Evolutionary conservation across 2,888 invertebrate species (phyloP).

Genomic region (Hirtodrosophila duncani): DNA sequence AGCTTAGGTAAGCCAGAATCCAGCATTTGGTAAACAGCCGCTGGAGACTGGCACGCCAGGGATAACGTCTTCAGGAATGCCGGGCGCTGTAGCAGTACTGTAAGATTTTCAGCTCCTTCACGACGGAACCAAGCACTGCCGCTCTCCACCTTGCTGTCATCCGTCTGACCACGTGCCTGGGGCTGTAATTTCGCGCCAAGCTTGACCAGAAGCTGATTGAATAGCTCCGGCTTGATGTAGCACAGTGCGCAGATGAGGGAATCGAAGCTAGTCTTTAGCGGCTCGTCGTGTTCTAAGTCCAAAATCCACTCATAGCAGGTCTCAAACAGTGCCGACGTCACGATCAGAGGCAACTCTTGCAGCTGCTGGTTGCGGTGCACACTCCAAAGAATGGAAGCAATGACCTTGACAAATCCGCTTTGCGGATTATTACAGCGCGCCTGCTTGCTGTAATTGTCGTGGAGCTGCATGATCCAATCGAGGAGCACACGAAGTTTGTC

Average conservation of each 20-base stretch:
- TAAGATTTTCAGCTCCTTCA: constrained; percentile 80
- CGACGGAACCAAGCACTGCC: constrained; percentile 82
- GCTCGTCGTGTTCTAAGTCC: constrained; percentile 83
- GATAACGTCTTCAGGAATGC: constrained; percentile 88
- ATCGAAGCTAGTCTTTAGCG: constrained; percentile 91
- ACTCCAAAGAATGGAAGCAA: constrained; percentile 89
- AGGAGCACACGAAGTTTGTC: constrained; percentile 84
- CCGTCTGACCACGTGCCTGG: constrained; percentile 81
- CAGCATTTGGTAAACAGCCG: constrained; percentile 86
- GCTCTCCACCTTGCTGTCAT: constrained; percentile 82
- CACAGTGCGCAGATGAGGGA: constrained; percentile 91
- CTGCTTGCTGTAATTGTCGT: constrained; percentile 72
- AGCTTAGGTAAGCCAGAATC: constrained; percentile 86
- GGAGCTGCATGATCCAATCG: constrained; percentile 83
- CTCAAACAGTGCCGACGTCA: constrained; percentile 87
- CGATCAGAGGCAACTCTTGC: constrained; percentile 83
- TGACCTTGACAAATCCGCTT: constrained; percentile 83
- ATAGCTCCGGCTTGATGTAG: constrained; percentile 88
- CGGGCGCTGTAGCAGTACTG: constrained; percentile 81
- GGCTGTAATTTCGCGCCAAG: constrained; percentile 81
- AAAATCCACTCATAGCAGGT: constrained; percentile 88
- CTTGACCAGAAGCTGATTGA: constrained; percentile 85
- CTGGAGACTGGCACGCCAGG: constrained; percentile 88
- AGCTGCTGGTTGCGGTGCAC: constrained; percentile 82
- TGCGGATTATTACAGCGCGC: constrained; percentile 77